Conservation (phyloP, 2,888 invertebrate species). For the Chirona hameri region DNA sequence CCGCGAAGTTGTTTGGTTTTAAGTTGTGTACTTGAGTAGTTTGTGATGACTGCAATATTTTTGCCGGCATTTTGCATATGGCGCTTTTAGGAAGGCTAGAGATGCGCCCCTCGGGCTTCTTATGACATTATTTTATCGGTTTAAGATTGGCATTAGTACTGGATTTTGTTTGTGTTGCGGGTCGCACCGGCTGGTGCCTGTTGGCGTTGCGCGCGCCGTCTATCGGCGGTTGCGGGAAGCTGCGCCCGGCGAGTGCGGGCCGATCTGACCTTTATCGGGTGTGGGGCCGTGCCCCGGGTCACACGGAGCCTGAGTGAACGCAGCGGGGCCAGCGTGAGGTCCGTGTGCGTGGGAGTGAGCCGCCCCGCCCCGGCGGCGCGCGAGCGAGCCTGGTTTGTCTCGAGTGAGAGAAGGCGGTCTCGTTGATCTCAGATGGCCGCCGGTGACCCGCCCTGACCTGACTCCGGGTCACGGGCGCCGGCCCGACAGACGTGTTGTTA, state of each 20-base stretch:
- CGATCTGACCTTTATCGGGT: no score
- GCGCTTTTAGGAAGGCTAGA: background rate
- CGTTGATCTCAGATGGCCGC: constrained; percentile 4
- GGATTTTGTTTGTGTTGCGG: background rate
- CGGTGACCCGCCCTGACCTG: background rate
- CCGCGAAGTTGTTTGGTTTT: background rate
- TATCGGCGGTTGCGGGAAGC: no score
- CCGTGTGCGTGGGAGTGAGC: no score
- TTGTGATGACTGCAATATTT: constrained; percentile 1
- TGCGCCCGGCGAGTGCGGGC: no score
- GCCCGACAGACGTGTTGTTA: background rate
- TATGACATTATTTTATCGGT: constrained; percentile 6
- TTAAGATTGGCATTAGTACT: background rate
- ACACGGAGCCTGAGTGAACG: no score
- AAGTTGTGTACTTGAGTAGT: background rate
- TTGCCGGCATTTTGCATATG: background rate
- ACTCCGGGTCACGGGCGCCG: background rate
- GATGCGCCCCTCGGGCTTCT: background rate
- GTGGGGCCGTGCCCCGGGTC: no score
- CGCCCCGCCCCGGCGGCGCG: no score
- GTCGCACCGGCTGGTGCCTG: background rate
- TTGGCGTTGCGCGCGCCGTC: background rate
- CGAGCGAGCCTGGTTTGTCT: no score
- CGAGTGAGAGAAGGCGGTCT: background rate
- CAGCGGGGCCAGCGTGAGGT: no score